Base-by-base conservation (phyloP, 2,888 invertebrate species). In the Xestoiulus laeticollis region DNA sequence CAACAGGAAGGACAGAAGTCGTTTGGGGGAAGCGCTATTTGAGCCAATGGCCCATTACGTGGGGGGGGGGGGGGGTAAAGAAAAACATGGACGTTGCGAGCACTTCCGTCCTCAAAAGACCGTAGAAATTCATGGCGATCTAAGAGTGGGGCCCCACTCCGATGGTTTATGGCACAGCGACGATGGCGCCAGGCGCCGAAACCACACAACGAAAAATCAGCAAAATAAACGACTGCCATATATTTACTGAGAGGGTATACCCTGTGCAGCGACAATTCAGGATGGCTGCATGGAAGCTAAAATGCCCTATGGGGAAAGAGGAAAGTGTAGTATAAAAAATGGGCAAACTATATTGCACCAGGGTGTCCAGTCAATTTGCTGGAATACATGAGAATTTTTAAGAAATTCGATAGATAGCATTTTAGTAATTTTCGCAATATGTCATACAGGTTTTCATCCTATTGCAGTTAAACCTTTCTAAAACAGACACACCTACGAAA, bases 151-250 rank as follows among this genome's bases (percentile, higher is more conserved):
- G 85, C n/a, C n/a, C n/a, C n/a, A 43, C 85, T 38, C 43, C 14
- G 43, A 85, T 85, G 43, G 85, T 85, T 85, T 85, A 85, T 85
- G 38, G 43, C 38, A 22, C 85, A 44, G 85, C 38, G 85, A 85
- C 85, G 16, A n/a, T 22, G 44, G 44, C 85, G 85, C 44, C 85
- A 85, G 38, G 38, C 44, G 44, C 85, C 26, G 43, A 44, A 10
- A 38, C 38, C 85, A 38, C 14, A 30, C 78, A 78, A 43, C 38
- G 85, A 85, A 85, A 85, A 22, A 85, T 85, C 85, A 44, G 44
- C 85, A 44, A 38, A 85, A 85, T 44, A 85, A 85, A 85, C 44
- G 85, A 44, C 85, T 33, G 12, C 43, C 44, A 85, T 85, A 38
- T 85, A 38, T 85, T 26, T 85, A 14, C 38, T 26, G 19, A 38